Base-by-base conservation (phyloP, 1,140 invertebrate genomes). In the Drosophila sechellia region DNA sequence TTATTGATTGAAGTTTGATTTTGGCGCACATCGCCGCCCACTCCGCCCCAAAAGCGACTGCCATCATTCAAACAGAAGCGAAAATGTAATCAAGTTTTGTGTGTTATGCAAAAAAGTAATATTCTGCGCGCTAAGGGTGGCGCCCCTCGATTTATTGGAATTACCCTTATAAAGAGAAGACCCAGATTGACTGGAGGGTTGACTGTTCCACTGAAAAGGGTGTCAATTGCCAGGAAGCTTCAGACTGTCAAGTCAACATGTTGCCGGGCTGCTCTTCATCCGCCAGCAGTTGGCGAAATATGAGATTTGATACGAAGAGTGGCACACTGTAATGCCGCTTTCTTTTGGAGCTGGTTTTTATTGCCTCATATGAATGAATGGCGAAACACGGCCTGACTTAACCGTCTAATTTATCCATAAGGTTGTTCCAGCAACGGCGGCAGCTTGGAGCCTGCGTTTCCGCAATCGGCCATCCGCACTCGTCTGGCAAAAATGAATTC, bases 201-300 rank as follows among this genome's bases (percentile, higher is more conserved):
- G 74, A 58, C 48, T 71, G 76, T 48, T 64, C 69, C 49, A 53
- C 61, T 77, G 81, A 73, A 90, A 90, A 90, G 87, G 86, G 87
- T 90, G 87, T 90, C 87, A 90, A 90, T 90, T 83, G 86, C 77
- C 73, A 72, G 70, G 54, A 84, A 90, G 79, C 59, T 53, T 57
- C 68, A 55, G 74, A 60, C 57, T 90, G 87, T 90, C 87, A 90
- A 78, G 69, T 76, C 87, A 90, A 90, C 81, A 90, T 90, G 87
- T 83, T 90, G 79, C 87, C 81, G 73, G 49, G 72, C 10, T 70
- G 72, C 12, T 70, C 50, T 63, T 58, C 46, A 37, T 34, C n/a
- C 46, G 69, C 63, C 72, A 71, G 65, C 78, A 76, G 77, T 63
- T 70, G 73, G 69, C 72, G 66, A 90, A 79, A 90, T 90, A 83